Evolutionary conservation across 2,113 vertebrate genomes (phyloP).

Genomic region (Clarias gariepinus): DNA sequence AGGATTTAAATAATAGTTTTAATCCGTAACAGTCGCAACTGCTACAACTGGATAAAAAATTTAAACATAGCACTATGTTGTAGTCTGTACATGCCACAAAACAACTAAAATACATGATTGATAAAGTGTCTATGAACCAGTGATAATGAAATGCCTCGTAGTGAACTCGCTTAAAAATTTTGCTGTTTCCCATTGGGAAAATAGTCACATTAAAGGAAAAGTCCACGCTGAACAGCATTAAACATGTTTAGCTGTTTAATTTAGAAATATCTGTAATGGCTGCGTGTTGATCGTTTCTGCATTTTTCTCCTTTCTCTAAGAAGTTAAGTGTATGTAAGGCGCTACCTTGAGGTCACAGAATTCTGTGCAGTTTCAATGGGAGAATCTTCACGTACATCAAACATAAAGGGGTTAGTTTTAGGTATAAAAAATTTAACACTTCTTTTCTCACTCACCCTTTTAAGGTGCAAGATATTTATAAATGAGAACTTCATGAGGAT

Average conservation of each 20-base stretch:
- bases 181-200: not conserved
- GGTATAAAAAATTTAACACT: not conserved
- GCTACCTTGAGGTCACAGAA: not conserved
- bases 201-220: not conserved
- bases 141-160: not conserved
- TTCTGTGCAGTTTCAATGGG: too few species aligned
- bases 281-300: not conserved
- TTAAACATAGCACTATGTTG: not conserved
- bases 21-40: constrained; percentile 1
- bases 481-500: not conserved
- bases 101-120: not conserved
- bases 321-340: not conserved
- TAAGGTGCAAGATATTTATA: not conserved
- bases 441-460: not conserved
- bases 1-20: not conserved
- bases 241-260: not conserved
- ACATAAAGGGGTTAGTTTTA: not conserved
- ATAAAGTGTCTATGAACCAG: not conserved
- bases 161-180: not conserved
- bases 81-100: not conserved
- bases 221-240: not conserved
- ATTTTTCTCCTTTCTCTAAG: not conserved
- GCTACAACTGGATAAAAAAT: not conserved
- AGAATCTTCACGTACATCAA: too few species aligned
- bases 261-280: not conserved